Conservation (phyloP, 1,140 invertebrate genomes). For the Calliphora vicina region DNA sequence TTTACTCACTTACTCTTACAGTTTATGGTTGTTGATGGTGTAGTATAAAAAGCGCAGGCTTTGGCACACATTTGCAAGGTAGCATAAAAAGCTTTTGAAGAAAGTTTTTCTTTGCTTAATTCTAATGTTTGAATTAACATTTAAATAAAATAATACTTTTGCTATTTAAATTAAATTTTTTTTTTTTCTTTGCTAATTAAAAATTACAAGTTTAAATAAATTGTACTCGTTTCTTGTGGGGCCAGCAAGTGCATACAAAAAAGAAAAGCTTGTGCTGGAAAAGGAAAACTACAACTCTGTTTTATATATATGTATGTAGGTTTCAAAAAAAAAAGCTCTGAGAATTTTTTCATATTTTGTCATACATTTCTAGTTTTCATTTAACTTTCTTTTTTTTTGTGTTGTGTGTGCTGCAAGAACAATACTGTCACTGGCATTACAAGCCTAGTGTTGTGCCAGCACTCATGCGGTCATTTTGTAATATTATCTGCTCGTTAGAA, state of each 20-base stretch:
- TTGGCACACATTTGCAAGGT: background rate
- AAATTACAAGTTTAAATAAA: background rate
- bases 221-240: too few species aligned
- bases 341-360: background rate
- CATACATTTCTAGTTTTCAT: background rate
- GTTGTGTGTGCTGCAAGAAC: background rate
- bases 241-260: too few species aligned
- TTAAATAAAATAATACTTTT: too few species aligned
- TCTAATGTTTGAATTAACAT: too few species aligned
- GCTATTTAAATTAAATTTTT: background rate
- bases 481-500: slow-evolving; percentile 11
- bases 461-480: slow-evolving; percentile 39
- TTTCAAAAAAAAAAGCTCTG: background rate
- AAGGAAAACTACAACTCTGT: background rate
- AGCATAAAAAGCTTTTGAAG: background rate
- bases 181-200: background rate
- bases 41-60: background rate
- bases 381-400: background rate
- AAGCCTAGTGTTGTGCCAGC: slow-evolving; percentile 41
- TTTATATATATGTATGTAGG: background rate
- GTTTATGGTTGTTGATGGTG: background rate
- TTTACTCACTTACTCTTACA: background rate
- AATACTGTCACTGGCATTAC: slow-evolving; percentile 9
- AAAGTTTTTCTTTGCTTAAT: background rate
- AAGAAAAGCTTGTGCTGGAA: too few species aligned